Evolutionary conservation across 2,797 vertebrate species (phyloP).

Genomic region (Ctenochaetus hawaiiensis): DNA sequence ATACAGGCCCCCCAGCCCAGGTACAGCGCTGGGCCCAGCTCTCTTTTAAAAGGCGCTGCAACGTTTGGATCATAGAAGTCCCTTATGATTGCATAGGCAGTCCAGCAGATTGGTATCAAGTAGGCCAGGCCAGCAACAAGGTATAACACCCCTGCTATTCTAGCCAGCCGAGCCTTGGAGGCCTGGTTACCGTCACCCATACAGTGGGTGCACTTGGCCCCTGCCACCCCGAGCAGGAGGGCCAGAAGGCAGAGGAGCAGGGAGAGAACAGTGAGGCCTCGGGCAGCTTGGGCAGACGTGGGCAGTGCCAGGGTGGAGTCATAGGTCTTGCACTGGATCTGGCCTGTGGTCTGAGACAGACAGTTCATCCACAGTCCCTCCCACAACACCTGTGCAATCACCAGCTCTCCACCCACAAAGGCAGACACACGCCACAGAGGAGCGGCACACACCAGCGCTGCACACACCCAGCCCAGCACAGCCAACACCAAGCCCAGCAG

Average conservation of each 20-base stretch:
- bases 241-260: constrained; percentile 82
- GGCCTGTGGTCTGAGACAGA: constrained; percentile 90
- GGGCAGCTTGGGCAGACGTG: constrained; percentile 72
- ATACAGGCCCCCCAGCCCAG: constrained; percentile 81
- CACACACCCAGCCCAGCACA: constrained; percentile 89
- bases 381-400: constrained; percentile 91
- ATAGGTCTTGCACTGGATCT: constrained; percentile 94
- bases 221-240: constrained; percentile 74
- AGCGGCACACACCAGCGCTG: constrained; percentile 79
- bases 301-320: constrained; percentile 91
- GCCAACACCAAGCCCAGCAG: constrained; percentile 91
- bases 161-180: constrained; percentile 74
- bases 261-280: constrained; percentile 78
- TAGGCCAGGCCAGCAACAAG: constrained; percentile 75
- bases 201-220: constrained; percentile 85
- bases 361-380: constrained; percentile 98
- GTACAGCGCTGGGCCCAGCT: constrained; percentile 84
- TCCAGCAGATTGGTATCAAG: constrained; percentile 81
- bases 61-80: constrained; percentile 83
- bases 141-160: constrained; percentile 72
- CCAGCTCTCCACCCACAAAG: constrained; percentile 82
- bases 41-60: constrained; percentile 81
- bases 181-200: constrained; percentile 69
- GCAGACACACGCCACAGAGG: constrained; percentile 85
- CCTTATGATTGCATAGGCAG: constrained; percentile 73